A percentile compares a stretch with the other conserved stretches of the same genome.
These are phyloP conservation scores for Sardina pilchardus DNA, from an alignment of 2,113 vertebrate species.

Conservation along the genomic window DNA sequence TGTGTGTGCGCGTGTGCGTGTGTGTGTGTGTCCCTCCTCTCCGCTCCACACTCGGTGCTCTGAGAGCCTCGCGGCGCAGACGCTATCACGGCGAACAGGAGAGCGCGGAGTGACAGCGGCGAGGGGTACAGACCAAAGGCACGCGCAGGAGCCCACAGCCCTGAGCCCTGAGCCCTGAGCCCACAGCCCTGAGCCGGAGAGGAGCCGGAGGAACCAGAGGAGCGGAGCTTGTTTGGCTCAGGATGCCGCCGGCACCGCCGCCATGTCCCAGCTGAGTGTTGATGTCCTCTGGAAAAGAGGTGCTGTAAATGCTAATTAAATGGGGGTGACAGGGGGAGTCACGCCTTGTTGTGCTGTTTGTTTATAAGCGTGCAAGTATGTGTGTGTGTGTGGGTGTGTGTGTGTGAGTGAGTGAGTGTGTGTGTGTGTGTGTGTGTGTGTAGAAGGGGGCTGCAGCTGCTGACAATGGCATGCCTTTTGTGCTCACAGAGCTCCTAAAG, in stretches of 20 bases:
- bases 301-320: slow-evolving; percentile 20
- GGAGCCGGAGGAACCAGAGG: not conserved
- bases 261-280: not conserved
- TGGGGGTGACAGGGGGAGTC: not conserved
- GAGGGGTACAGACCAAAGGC: not conserved
- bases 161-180: not conserved
- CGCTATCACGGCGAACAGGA: slow-evolving; percentile 4
- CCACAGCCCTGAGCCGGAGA: not conserved
- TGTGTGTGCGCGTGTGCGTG: not conserved
- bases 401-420: not conserved
- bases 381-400: not conserved
- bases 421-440: slow-evolving; percentile 4
- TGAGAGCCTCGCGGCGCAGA: not conserved
- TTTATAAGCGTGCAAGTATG: not conserved
- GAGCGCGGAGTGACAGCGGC: not conserved
- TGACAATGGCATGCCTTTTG: slow-evolving; percentile 1
- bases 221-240: not conserved
- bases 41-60: not conserved
- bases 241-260: not conserved
- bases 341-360: slow-evolving; percentile 17
- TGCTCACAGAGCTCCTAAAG: not conserved
- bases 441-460: not conserved
- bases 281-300: slow-evolving; percentile 16
- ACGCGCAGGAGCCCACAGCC: not conserved
- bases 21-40: not conserved